Percentiles rank a stretch among this genome's conserved stretches.
Conservation (phyloP, 2,113 vertebrate genomes). For the Eulemur macaco region DNA sequence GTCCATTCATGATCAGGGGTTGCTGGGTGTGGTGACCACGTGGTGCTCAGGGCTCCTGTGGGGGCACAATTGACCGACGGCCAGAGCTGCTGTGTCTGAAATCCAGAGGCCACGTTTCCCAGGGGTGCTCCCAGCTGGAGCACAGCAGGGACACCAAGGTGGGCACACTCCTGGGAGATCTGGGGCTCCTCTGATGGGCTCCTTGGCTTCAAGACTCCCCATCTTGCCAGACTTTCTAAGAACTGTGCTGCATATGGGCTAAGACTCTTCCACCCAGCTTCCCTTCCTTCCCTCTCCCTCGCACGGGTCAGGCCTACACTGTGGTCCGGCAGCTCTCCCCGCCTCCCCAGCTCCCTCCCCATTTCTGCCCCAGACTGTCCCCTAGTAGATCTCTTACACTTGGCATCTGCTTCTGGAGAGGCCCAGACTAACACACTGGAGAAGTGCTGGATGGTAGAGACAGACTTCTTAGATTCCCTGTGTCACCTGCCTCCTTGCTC, state of each 20-base stretch:
- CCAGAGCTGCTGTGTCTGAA: neutral
- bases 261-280: neutral
- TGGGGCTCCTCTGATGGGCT: neutral
- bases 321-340: neutral
- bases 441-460: neutral
- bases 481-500: neutral
- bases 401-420: neutral
- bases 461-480: neutral
- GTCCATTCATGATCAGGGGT: neutral
- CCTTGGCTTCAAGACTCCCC: neutral
- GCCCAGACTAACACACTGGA: neutral
- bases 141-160: neutral
- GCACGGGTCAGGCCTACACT: fast-evolving
- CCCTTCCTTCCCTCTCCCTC: neutral
- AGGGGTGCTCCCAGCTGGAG: neutral
- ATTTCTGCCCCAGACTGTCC: neutral
- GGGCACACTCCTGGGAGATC: neutral
- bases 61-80: neutral
- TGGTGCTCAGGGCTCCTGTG: neutral
- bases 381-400: neutral
- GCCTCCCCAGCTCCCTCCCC: neutral
- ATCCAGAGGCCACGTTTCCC: neutral
- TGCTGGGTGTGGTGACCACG: fast-evolving
- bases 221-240: neutral
- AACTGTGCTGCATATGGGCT: neutral